Base-by-base conservation (phyloP, 2,113 vertebrate genomes). In the Ammospiza caudacuta region DNA sequence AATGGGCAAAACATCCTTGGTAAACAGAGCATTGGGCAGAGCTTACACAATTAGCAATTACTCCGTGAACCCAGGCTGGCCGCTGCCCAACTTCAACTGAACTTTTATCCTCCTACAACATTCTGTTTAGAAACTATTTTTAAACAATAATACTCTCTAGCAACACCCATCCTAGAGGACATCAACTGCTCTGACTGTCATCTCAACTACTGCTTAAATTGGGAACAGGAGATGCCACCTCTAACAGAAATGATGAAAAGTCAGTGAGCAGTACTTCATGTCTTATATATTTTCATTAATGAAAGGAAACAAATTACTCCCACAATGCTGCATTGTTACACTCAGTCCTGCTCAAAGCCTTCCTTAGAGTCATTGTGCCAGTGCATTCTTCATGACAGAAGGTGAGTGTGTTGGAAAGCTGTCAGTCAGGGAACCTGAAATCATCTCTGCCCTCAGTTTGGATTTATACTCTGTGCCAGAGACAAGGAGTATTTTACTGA, bases 1-100 rank as follows among this genome's bases (percentile, higher is more conserved):
- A 95, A 92, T 93, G 95, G 97, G 91, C 94, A 97, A 96, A 97
- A 97, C 96, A 96, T 94, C 95, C 94, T 96, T 95, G 84, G 96
- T 97, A 97, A 97, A 98, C 95, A 97, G 92, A 95, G 96, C 73
- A 72, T 24, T 94, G 87, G 94, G 95, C 96, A 94, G 89, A 89
- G 86, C 90, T 96, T 97, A 94, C 89, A 94, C 95, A 96, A 94
- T 97, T 94, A 97, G 95, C 80, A 94, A 94, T 95, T 93, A 90
- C 89, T 93, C 86, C 5, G 1, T 81, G 73, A 96, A 81, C 69
- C 31, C 72, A 5, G 23, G 54, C 89, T 95, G 94, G 88, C 87
- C 80, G 25, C 84, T 77, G 55, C 68, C 93, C 96, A 95, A 23
- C 86, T 92, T 83, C 63, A 69, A 47, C 94, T 73, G 90, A 97